Evolutionary conservation across 2,797 vertebrate species (phyloP).

Genomic region (Phataginus tricuspis): DNA sequence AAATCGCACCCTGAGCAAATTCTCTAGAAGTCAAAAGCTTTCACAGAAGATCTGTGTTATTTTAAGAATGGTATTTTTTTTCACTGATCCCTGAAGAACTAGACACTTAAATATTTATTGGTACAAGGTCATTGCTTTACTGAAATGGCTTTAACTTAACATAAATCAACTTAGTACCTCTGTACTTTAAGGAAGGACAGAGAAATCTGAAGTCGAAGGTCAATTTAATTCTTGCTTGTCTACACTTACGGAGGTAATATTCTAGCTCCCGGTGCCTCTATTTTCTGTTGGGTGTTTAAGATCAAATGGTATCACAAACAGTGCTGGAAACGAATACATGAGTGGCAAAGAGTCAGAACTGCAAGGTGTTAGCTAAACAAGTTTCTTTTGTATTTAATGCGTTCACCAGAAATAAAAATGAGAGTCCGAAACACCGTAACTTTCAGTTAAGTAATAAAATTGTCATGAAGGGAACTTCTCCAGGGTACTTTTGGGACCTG

Average conservation of each 20-base stretch:
- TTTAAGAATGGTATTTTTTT: constrained; percentile 62
- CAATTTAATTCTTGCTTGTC: constrained; percentile 59
- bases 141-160: constrained; percentile 64
- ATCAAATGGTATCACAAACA: constrained; percentile 39
- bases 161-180: constrained; percentile 71
- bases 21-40: constrained; percentile 23
- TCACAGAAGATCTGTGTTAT: constrained; percentile 48
- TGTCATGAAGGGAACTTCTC: constrained; percentile 22
- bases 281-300: constrained; percentile 55
- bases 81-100: constrained; percentile 63
- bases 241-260: constrained; percentile 21
- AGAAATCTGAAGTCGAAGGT: constrained; percentile 61
- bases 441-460: constrained; percentile 28
- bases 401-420: constrained; percentile 44
- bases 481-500: neutral
- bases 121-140: constrained; percentile 64
- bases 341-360: neutral
- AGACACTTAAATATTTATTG: constrained; percentile 64
- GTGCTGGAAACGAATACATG: neutral
- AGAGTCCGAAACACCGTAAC: neutral
- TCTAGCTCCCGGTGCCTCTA: neutral
- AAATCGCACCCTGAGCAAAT: constrained; percentile 48
- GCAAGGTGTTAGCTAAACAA: constrained; percentile 43
- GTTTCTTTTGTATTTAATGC: neutral
- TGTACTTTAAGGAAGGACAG: constrained; percentile 47